phyloP scores from a whole-genome alignment of 2,797 vertebrate genomes.

The Macroramphosus scolopax region DNA sequence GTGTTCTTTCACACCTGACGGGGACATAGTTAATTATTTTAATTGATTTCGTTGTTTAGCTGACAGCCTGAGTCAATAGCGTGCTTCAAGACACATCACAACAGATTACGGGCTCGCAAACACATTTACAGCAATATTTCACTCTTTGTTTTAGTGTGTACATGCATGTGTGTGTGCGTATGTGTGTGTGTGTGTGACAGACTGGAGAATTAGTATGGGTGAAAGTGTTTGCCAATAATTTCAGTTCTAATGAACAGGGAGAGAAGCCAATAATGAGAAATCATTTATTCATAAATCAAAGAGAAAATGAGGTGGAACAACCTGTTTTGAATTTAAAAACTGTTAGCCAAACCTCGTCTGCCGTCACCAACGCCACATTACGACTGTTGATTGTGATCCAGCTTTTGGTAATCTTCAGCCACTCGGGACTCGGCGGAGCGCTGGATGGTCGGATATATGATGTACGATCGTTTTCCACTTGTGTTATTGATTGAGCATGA shows the following conservation, averaged over 20 bases:
- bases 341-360: constrained; percentile 36
- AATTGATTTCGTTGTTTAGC: constrained; percentile 56
- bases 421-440: constrained; percentile 41
- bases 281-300: constrained; percentile 65
- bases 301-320: constrained; percentile 46
- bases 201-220: constrained; percentile 49
- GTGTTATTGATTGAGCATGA: constrained; percentile 12
- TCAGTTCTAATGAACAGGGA: constrained; percentile 52
- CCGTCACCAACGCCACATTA: constrained; percentile 14
- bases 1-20: constrained; percentile 6
- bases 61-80: constrained; percentile 36
- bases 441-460: constrained; percentile 16
- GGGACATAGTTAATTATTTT: constrained; percentile 42
- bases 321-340: constrained; percentile 58
- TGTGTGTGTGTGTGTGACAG: constrained; percentile 7
- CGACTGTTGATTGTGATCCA: constrained; percentile 40
- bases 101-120: constrained; percentile 35
- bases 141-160: constrained; percentile 19
- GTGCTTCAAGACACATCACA: constrained; percentile 37
- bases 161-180: not conserved
- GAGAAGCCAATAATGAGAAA: constrained; percentile 55
- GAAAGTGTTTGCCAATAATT: constrained; percentile 48
- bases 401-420: constrained; percentile 41
- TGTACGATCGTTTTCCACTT: constrained; percentile 12
- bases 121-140: constrained; percentile 26